Evolutionary conservation across 2,888 invertebrate species (phyloP), one percentile per base, ranked within the genome.

Genomic region (Machimus atricapillus): DNA sequence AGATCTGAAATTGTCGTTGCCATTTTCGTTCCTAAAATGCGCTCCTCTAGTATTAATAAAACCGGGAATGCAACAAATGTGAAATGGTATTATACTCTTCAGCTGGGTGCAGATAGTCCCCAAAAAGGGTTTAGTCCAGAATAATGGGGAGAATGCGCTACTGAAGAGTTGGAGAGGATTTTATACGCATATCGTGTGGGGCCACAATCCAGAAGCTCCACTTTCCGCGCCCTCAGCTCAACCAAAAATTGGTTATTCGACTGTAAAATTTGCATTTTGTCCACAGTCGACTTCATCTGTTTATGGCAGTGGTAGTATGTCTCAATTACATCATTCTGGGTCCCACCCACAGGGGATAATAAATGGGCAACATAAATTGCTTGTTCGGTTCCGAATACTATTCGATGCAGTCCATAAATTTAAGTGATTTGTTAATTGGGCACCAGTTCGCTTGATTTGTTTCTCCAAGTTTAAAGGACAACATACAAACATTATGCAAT

Each of bases 401-500:
- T 82, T 74, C 81, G 81, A 87, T 73, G 74, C 87, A 82, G 87
- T 87, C 87, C 82, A 87, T 87, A 87, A 87, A 87, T 87, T 87
- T 82, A 81, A 87, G 87, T 87, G 87, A 87, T 87, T 87, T 87
- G 87, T 87, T 87, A 87, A 87, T 87, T 87, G 81, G 81, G 76
- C 31, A 52, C 73, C 58, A 66, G 27, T 82, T 73, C 66, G 76
- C 66, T 82, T 82, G 81, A 76, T 82, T 82, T 81, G 73, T 81
- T 81, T 52, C 79, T 43, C 23, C 46, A 14, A 82, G 74, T 66
- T 81, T 81, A 82, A 87, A 73, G 56, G 87, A 74, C 66, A 66
- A 46, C 74, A 85, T 46, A 85, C 31, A 40, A 85, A 85, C 74
- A 74, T 74, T 73, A 85, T 85, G 85, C 85, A 73, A 85, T 82